Evolutionary conservation across 2,888 invertebrate genomes (phyloP).

Genomic region (Metacarcinus magister): DNA sequence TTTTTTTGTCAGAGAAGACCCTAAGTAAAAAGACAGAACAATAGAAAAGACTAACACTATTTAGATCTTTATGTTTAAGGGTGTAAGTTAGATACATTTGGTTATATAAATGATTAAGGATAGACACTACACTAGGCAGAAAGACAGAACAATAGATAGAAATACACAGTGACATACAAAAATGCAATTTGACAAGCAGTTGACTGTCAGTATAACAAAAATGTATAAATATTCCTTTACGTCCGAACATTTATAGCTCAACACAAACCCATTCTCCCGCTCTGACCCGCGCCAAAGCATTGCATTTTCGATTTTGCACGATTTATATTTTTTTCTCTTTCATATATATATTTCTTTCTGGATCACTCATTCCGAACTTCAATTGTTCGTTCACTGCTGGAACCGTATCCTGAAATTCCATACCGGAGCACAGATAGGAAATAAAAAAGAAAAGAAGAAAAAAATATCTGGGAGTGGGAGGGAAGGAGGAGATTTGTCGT

Average conservation of each 20-base stretch:
- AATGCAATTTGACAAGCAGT: not conserved
- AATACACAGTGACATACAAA: not conserved
- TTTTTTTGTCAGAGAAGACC: no score
- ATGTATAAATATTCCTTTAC: conserved; percentile 31
- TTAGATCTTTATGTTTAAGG: no score
- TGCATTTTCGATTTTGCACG: conserved; percentile 28
- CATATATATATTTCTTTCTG: conserved; percentile 38
- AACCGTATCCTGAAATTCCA: conserved; percentile 36
- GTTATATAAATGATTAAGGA: not conserved
- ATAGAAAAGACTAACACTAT: no score
- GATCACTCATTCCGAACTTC: not conserved
- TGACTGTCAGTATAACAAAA: not conserved
- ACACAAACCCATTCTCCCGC: not conserved
- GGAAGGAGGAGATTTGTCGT: not conserved
- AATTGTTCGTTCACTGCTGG: not conserved
- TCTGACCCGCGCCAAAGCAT: conserved; percentile 1
- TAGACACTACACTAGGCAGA: not conserved
- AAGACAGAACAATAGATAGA: not conserved
- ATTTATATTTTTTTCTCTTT: not conserved
- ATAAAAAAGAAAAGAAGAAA: not conserved
- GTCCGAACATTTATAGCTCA: conserved; percentile 14
- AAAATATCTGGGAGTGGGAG: not conserved
- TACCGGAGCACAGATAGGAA: not conserved
- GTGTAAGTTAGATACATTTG: not conserved
- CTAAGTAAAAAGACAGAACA: no score